Conservation (phyloP, 2,888 invertebrate genomes). For the Digitonthophagus gazella region DNA sequence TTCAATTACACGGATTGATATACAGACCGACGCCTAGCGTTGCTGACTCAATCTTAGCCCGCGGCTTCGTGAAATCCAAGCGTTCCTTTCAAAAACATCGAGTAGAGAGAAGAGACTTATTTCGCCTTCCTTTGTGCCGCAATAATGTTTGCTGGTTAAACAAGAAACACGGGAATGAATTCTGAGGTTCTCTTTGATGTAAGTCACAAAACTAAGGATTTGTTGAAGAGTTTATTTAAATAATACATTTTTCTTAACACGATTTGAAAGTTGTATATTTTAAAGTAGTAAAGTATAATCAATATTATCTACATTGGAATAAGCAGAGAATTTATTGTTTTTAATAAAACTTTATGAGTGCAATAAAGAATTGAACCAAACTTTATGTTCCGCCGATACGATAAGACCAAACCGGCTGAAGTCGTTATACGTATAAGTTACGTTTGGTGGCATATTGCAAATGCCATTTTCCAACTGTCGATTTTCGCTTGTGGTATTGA, state of each 20-base stretch:
- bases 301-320: background rate
- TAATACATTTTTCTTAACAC: too few relatives aligned
- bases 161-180: too few relatives aligned
- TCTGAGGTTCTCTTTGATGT: too few relatives aligned
- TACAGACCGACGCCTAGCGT: background rate
- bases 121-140: too few relatives aligned
- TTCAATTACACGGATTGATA: background rate
- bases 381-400: background rate
- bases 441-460: background rate
- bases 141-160: too few relatives aligned
- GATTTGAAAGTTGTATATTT: too few relatives aligned
- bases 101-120: too few relatives aligned
- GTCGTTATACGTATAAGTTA: background rate
- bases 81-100: too few relatives aligned
- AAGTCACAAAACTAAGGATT: too few relatives aligned
- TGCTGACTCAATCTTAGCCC: background rate
- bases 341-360: background rate
- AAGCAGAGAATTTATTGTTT: background rate
- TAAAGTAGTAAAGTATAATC: too few relatives aligned
- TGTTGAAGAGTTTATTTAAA: too few relatives aligned
- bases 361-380: background rate
- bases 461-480: background rate
- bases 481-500: background rate
- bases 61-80: too few relatives aligned
- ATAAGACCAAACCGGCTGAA: background rate